These are phyloP conservation scores for Gymnoscelis rufifasciata DNA, from an alignment of 2,888 invertebrate genomes.

Conservation along the genomic window DNA sequence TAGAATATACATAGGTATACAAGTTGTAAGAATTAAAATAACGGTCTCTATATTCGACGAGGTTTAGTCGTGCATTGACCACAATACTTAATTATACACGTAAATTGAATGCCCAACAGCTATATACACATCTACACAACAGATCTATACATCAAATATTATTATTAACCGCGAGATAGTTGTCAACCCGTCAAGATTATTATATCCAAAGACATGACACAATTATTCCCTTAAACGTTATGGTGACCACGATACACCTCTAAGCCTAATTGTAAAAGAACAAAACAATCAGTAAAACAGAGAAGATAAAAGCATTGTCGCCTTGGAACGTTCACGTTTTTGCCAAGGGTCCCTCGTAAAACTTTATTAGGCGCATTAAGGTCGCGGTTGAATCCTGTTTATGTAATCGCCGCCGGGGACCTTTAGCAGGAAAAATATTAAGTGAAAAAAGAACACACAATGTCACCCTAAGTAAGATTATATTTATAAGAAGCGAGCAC, in stretches of 20 bases:
- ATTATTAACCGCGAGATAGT: no score
- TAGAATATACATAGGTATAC: no score
- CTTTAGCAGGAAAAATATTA: conserved; percentile 75
- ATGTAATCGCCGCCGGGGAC: conserved; percentile 77
- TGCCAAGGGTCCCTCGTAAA: conserved; percentile 76
- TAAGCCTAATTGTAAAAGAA: conserved; percentile 62
- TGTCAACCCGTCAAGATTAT: no score
- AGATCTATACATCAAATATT: no score
- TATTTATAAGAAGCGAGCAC: conserved; percentile 52
- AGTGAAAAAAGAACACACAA: conserved; percentile 74
- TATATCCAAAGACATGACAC: no score
- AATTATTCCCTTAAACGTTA: no score
- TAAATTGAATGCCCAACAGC: no score
- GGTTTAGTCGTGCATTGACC: no score
- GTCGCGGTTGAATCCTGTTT: conserved; percentile 79
- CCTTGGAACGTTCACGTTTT: conserved; percentile 74
- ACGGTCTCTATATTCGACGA: no score
- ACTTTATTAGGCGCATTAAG: conserved; percentile 78
- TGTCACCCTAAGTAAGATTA: conserved; percentile 64
- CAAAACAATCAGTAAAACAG: conserved; percentile 73
- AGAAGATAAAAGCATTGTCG: conserved; percentile 78
- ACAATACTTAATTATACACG: no score
- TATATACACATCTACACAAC: no score
- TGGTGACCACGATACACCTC: conserved; percentile 32
- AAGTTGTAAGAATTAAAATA: no score